Conservation (phyloP, 2,888 invertebrate species). For the Agonopterix arenella region DNA sequence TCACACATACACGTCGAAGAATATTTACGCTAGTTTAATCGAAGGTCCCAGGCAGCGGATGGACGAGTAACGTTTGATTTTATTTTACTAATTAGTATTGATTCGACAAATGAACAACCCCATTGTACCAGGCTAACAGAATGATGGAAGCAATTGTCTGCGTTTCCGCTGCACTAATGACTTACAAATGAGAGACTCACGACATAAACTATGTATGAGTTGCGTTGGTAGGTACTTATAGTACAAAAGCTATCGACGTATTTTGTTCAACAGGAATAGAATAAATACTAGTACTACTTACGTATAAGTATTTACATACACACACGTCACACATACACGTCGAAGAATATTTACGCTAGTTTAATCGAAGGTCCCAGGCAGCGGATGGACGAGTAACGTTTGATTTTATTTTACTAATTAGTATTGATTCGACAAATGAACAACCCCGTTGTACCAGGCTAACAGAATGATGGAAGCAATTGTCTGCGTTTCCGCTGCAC, state of each 20-base stretch:
- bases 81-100: conserved; percentile 42
- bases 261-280: too few species aligned
- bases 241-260: neutral
- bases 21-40: too few species aligned
- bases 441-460: conserved; percentile 27
- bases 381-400: conserved; percentile 19
- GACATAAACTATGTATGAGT: neutral
- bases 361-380: too few species aligned
- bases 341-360: too few species aligned
- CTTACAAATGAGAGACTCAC: conserved; percentile 20
- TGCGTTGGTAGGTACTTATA: neutral
- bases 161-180: conserved; percentile 36
- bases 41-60: neutral
- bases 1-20: too few species aligned
- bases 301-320: too few species aligned
- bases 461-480: conserved; percentile 29
- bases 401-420: conserved; percentile 39
- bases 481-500: conserved; percentile 33
- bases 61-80: conserved; percentile 29
- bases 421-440: conserved; percentile 47
- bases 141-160: conserved; percentile 31
- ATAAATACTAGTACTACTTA: too few species aligned
- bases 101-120: conserved; percentile 44
- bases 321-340: too few species aligned
- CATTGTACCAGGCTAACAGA: conserved; percentile 21